phyloP scores from a whole-genome alignment of 2,113 vertebrate species.

The Gracilinanus agilis region DNA sequence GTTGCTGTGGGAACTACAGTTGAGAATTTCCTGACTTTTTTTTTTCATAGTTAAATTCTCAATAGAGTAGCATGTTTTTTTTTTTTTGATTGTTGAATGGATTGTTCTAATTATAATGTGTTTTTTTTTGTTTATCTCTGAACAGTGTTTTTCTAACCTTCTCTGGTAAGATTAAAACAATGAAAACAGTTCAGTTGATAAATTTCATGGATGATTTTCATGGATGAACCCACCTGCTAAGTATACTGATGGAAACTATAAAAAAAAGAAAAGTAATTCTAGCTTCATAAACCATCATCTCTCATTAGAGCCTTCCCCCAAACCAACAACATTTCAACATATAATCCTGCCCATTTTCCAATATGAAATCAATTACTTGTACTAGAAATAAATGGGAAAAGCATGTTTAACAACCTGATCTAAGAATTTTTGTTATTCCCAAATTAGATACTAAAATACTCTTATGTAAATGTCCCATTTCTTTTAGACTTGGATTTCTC shows the following conservation, averaged over 20 bases:
- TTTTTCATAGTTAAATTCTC: slow-evolving; percentile 50
- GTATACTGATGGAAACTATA: slow-evolving; percentile 44
- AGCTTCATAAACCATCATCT: slow-evolving; percentile 46
- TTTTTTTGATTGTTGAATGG: slow-evolving; percentile 38
- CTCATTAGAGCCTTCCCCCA: slow-evolving; percentile 42
- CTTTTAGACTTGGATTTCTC: slow-evolving; percentile 45
- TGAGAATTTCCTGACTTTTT: slow-evolving; percentile 43
- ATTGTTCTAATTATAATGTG: slow-evolving; percentile 47
- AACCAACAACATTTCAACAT: slow-evolving; percentile 48
- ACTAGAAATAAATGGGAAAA: slow-evolving; percentile 50
- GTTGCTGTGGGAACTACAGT: slow-evolving; percentile 21
- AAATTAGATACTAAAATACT: slow-evolving; percentile 35
- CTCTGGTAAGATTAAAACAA: slow-evolving; percentile 48
- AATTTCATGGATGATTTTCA: slow-evolving; percentile 1
- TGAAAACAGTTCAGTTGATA: slow-evolving; percentile 42
- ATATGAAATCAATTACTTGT: slow-evolving; percentile 64
- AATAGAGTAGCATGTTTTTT: slow-evolving; percentile 49
- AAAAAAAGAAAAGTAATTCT: slow-evolving; percentile 53
- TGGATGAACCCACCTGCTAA: slow-evolving; percentile 25
- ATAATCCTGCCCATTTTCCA: slow-evolving; percentile 70
- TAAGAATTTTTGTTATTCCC: slow-evolving; percentile 24
- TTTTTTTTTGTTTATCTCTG: slow-evolving; percentile 34
- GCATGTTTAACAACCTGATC: slow-evolving; percentile 48
- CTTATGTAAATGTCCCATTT: neutral
- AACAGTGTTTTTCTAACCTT: slow-evolving; percentile 56